A percentile compares a stretch with the other conserved stretches of the same genome.
Conservation (phyloP, 2,888 invertebrate genomes). For the Nemurella pictetii region DNA sequence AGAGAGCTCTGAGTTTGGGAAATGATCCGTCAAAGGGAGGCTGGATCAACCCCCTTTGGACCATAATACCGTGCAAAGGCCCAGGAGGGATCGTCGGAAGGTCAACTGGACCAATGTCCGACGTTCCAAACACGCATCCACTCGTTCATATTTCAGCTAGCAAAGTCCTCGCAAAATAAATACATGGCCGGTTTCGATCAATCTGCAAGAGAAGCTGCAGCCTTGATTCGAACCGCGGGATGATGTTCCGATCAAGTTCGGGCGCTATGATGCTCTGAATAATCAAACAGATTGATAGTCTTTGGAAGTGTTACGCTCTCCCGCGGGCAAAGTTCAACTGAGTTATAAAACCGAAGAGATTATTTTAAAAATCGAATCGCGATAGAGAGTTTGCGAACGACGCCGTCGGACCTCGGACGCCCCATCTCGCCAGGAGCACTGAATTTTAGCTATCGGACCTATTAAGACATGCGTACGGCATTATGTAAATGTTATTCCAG, state of each 20-base stretch:
- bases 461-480: not conserved
- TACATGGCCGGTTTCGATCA: not conserved
- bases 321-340: not conserved
- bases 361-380: not conserved
- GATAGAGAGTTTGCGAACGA: not conserved
- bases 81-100: too few relatives aligned
- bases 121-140: too few relatives aligned
- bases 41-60: too few relatives aligned
- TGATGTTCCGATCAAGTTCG: not conserved
- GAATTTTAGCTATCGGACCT: not conserved
- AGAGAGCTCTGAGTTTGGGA: too few relatives aligned
- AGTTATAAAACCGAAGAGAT: not conserved
- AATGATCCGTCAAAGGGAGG: too few relatives aligned
- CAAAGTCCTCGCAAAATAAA: not conserved
- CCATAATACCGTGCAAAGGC: too few relatives aligned
- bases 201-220: not conserved
- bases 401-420: too few relatives aligned
- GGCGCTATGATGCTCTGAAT: not conserved
- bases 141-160: not conserved
- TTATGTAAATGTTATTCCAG: slow-evolving; percentile 8
- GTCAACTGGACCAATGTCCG: too few relatives aligned
- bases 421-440: too few relatives aligned
- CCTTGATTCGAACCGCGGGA: not conserved
- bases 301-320: not conserved
- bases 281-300: not conserved